Conservation (phyloP, 2,888 invertebrate species). For the Pristionchus exspectatus region DNA sequence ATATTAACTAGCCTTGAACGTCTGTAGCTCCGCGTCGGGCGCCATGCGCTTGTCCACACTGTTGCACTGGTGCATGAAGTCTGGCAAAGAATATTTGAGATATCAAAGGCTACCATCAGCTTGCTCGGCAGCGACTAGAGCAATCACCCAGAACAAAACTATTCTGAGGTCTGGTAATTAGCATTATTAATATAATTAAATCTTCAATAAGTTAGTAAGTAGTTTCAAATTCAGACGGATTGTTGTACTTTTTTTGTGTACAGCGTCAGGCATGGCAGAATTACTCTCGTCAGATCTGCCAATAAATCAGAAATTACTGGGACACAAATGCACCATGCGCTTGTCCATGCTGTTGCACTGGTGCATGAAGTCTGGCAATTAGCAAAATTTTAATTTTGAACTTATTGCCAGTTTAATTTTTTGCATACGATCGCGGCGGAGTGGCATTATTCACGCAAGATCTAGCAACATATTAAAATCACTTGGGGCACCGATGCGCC, state of each 20-base stretch:
- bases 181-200: neutral
- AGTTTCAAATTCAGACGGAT: too few relatives aligned
- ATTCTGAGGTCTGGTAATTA: slow-evolving; percentile 16
- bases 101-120: too few relatives aligned
- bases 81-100: too few relatives aligned
- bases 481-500: neutral
- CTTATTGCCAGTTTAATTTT: too few relatives aligned
- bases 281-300: neutral
- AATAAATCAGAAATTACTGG: neutral
- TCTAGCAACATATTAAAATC: neutral
- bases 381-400: too few relatives aligned
- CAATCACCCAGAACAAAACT: too few relatives aligned
- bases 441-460: neutral
- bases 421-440: too few relatives aligned
- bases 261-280: neutral
- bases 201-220: too few relatives aligned
- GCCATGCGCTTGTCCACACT: slow-evolving; percentile 13
- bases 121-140: too few relatives aligned
- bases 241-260: neutral
- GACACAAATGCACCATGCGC: neutral
- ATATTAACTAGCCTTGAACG: slow-evolving; percentile 15
- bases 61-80: slow-evolving; percentile 52
- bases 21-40: slow-evolving; percentile 18
- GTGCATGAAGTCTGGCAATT: too few relatives aligned
- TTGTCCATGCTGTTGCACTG: too few relatives aligned